Conservation (phyloP, 2,797 vertebrate species). For the Antrozous pallidus region DNA sequence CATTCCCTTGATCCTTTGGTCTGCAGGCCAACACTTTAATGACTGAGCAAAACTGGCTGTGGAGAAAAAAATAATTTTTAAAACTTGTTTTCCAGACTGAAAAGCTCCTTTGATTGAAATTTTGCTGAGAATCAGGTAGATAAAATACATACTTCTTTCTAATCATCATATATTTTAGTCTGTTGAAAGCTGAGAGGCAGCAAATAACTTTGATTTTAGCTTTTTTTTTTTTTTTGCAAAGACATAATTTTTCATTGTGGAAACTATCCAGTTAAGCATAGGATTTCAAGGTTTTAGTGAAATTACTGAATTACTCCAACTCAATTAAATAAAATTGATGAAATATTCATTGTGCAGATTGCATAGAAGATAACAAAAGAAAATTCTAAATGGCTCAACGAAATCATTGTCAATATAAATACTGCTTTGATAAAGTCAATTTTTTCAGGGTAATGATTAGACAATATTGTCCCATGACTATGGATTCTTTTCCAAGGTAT, state of each 20-base stretch:
- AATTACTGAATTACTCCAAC: neutral
- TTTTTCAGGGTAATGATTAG: slow-evolving; percentile 6
- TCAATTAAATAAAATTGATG: neutral
- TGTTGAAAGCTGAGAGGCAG: neutral
- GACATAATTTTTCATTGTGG: neutral
- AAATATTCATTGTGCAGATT: neutral
- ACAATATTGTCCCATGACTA: neutral
- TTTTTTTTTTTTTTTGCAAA: neutral
- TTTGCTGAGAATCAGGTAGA: slow-evolving; percentile 1
- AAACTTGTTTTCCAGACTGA: neutral
- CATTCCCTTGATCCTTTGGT: no score
- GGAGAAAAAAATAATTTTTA: neutral
- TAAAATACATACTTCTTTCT: neutral
- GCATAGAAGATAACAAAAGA: neutral
- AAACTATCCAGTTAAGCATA: neutral
- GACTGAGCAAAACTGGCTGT: no score
- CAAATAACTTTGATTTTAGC: neutral
- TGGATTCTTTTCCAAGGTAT: neutral
- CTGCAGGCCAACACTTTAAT: no score
- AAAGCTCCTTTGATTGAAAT: neutral
- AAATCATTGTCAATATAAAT: neutral
- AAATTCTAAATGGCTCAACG: neutral
- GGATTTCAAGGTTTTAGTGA: neutral
- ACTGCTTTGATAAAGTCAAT: neutral
- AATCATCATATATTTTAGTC: neutral